Base-by-base conservation (phyloP, 2,113 vertebrate species). In the Benitochromis conjunctus region DNA sequence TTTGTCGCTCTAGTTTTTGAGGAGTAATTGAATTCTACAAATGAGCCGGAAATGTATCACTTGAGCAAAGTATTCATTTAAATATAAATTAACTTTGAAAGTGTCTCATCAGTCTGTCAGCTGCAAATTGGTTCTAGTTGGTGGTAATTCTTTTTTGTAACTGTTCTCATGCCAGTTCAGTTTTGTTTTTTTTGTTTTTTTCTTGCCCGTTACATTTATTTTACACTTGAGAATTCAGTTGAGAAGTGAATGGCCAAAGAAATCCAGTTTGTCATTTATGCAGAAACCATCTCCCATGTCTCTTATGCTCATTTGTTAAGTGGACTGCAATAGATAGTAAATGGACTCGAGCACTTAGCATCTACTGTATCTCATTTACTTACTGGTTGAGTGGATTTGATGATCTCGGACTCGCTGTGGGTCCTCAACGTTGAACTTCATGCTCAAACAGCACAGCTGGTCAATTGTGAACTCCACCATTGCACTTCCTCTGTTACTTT, bases 361-460 rank as follows among this genome's bases (percentile, higher is more conserved):
- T 92, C 78, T 10, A 26, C n/a, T 56, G 38, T 10, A 82, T 56
- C 79, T 83, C 84, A 43, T 90, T 82, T 62, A 78, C 46, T 84
- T 46, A 10, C 54, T 80, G 13, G 2, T 43, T 80, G 83, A 76
- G 31, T 86, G 55, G 38, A 79, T 80, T 46, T 36, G 41, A 51
- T 89, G 78, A 55, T 62, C 54, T 64, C 55, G 11, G 31, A 74
- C 56, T 91, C 79, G 79, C 31, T 64, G 77, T 77, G 57, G 55
- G 85, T 76, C 51, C 43, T 31, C 8, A 6, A n/a, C 51, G 29
- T 57, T 88, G 56, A 85, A 51, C 3, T 5, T n/a, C 31, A 9
- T 53, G 56, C 43, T 77, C 46, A 48, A 80, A 82, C 80, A 57
- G 46, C 81, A 82, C 88, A 85, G 84, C 88, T 87, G 76, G 83